These are phyloP conservation scores for Alectoris magna DNA, from an alignment of 2,797 vertebrate species.

Conservation along the genomic window DNA sequence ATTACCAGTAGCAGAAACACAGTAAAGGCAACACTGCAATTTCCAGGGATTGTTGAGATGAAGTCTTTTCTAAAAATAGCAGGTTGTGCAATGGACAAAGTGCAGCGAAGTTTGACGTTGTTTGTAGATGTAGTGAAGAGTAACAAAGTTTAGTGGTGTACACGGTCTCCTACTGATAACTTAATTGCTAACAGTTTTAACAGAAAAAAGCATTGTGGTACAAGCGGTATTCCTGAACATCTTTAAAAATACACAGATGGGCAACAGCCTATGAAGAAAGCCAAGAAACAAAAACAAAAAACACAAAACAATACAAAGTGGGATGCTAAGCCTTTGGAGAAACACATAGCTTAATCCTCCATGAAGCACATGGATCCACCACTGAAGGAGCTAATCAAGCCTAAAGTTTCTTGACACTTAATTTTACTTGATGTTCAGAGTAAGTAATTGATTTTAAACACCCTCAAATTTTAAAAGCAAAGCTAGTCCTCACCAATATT, in stretches of 20 bases:
- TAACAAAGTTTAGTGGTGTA: neutral
- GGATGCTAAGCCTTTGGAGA: neutral
- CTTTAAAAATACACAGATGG: neutral
- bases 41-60: neutral
- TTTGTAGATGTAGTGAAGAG: neutral
- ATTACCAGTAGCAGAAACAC: neutral
- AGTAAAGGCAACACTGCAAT: neutral
- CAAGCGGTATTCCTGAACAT: neutral
- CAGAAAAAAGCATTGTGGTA: neutral
- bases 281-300: neutral
- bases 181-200: neutral
- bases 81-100: neutral
- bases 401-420: neutral
- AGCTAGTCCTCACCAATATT: neutral
- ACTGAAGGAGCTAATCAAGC: neutral
- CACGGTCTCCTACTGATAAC: neutral
- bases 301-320: neutral
- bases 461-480: slow-evolving; percentile 2
- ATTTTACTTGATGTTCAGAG: neutral
- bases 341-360: neutral
- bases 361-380: neutral
- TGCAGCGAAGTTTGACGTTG: neutral
- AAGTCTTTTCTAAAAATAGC: neutral
- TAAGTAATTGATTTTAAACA: slow-evolving; percentile 21
- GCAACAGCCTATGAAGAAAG: neutral